These are phyloP conservation scores for Oscarella lobularis DNA, from an alignment of 37 sponge, comb jelly and placozoan species.

Conservation along the genomic window DNA sequence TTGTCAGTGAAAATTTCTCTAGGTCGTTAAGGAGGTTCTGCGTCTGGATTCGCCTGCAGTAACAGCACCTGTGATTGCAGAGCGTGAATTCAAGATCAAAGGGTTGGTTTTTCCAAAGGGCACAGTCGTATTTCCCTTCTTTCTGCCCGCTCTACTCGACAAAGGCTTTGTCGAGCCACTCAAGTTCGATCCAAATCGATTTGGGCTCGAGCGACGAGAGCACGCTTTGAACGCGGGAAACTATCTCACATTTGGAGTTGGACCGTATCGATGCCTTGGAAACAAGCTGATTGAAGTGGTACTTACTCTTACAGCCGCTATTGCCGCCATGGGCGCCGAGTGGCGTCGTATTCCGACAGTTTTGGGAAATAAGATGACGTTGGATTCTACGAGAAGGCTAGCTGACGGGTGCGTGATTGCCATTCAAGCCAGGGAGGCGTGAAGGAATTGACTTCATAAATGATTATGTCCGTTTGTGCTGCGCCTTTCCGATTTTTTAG, in stretches of 20 bases:
- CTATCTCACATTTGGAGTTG: constrained; percentile 18
- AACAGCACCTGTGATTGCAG: constrained; percentile 1
- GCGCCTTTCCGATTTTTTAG: no score
- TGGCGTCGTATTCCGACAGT: background rate
- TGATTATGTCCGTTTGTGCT: no score
- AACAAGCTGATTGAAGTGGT: constrained; percentile 7
- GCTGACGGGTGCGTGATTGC: constrained; percentile 22
- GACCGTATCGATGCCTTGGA: constrained; percentile 19
- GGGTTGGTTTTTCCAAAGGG: constrained; percentile 6
- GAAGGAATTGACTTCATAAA: no score
- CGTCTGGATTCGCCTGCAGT: constrained; percentile 12
- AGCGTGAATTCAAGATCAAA: background rate
- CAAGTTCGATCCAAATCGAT: constrained; percentile 21
- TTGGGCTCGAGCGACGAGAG: constrained; percentile 9
- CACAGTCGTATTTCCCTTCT: constrained; percentile 10
- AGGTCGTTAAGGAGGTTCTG: constrained; percentile 21
- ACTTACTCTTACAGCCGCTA: constrained; percentile 4
- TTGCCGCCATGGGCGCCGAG: background rate
- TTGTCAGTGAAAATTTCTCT: no score
- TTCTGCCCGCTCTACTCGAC: constrained; percentile 4
- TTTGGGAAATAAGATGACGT: background rate
- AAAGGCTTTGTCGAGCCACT: constrained; percentile 11
- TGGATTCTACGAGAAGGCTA: constrained; percentile 4
- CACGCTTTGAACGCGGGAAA: background rate
- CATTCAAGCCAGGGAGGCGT: background rate